Evolutionary conservation across 2,888 invertebrate genomes (phyloP), one percentile per base, ranked within the genome.

Genomic region (Camponotus fellah): DNA sequence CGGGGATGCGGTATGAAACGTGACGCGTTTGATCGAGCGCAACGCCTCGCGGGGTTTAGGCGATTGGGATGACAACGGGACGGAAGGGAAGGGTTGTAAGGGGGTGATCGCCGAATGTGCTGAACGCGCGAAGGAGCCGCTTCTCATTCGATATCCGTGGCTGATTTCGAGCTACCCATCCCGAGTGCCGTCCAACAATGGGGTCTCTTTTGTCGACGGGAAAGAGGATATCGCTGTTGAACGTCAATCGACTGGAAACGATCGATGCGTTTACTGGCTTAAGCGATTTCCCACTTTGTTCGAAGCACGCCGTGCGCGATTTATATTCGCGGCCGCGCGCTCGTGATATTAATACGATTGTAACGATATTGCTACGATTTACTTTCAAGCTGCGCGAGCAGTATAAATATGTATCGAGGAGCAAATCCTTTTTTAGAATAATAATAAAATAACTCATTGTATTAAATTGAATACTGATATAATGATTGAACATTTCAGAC

Each of bases 171-270:
- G 82, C 82, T 58, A 64, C 83, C 69, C 64, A 69, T 56, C 76
- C 53, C 65, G 64, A 46, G 26, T 34, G 43, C 43, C 83, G 58
- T 69, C 32, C 75, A 53, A 86, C 86, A 83, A 86, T 85, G 75
- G 87, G 72, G 82, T 71, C 74, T 86, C 89, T 89, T 89, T 89
- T 89, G 87, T 91, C 87, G 86, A 74, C 82, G 83, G 53, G 84
- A 84, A 91, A 92, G 91, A 91, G 90, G 89, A 91, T 92, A 92
- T 89, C 88, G 86, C 84, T 90, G 91, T 90, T 89, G 88, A 87
- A 87, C 88, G 87, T 80, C 91, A 91, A 92, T 92, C 91, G 92
- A 90, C 86, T 88, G 87, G 90, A 91, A 92, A 90, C 90, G 88
- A 92, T 91, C 91, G 88, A 90, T 85, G 80, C 85, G 85, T 90